A percentile compares a stretch with the other conserved stretches of the same genome.
phyloP scores from a whole-genome alignment of 2,888 invertebrate genomes.

The Brachypalpus laphriformis region DNA sequence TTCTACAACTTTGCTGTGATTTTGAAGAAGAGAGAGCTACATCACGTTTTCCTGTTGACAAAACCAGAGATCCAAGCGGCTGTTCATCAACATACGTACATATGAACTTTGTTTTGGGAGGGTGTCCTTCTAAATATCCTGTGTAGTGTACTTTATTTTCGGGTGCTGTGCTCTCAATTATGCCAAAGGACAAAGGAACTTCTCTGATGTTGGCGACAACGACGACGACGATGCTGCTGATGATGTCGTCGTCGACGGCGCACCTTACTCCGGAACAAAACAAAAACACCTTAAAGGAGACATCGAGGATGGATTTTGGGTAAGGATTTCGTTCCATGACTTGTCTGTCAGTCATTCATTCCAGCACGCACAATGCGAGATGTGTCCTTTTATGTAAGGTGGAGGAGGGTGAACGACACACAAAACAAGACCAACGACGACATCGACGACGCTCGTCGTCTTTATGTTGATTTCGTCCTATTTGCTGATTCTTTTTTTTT shows the following conservation, averaged over 20 bases:
- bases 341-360: constrained; percentile 63
- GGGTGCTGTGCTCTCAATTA: constrained; percentile 64
- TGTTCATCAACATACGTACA: constrained; percentile 23
- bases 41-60: constrained; percentile 69
- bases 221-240: constrained; percentile 43
- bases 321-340: constrained; percentile 26
- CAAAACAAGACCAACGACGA: constrained; percentile 28
- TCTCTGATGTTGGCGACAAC: constrained; percentile 52
- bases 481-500: background rate
- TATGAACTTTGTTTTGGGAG: constrained; percentile 4
- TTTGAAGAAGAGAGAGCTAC: constrained; percentile 54
- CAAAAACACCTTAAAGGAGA: constrained; percentile 66
- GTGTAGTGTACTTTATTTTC: constrained; percentile 56
- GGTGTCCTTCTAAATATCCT: constrained; percentile 46
- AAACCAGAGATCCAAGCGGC: constrained; percentile 49
- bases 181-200: constrained; percentile 62
- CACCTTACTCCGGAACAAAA: constrained; percentile 50
- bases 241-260: constrained; percentile 27
- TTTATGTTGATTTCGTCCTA: constrained; percentile 49
- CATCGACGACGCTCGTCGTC: constrained; percentile 24
- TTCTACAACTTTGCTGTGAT: constrained; percentile 25
- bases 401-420: constrained; percentile 10
- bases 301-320: constrained; percentile 26
- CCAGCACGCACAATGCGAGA: constrained; percentile 61
- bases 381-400: constrained; percentile 23